Percentiles rank a stretch among this genome's conserved stretches.
Conservation (phyloP, 2,797 vertebrate species). For the Pseudocheirus occidentalis region DNA sequence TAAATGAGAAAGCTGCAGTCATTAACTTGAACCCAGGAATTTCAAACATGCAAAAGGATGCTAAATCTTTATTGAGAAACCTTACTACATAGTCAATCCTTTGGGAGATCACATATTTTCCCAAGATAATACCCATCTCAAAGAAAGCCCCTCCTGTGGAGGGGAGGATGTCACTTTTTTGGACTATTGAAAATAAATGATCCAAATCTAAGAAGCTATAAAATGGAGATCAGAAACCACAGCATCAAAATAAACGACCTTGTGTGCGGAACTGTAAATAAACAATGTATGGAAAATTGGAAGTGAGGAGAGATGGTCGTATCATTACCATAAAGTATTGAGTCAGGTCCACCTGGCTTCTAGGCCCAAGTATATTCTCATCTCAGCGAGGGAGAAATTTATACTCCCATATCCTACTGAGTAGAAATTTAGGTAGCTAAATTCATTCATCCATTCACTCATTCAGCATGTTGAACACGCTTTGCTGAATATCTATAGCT, state of each 20-base stretch:
- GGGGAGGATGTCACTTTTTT: conserved; percentile 59
- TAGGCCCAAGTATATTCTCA: not conserved
- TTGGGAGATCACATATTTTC: conserved; percentile 57
- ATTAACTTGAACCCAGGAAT: conserved; percentile 29
- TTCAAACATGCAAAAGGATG: conserved; percentile 32
- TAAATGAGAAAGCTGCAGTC: conserved; percentile 30
- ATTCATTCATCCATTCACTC: not conserved
- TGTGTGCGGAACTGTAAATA: conserved; percentile 45
- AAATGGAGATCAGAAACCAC: conserved; percentile 57
- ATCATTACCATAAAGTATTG: conserved; percentile 22
- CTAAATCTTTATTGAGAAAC: conserved; percentile 52
- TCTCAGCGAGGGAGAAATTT: not conserved
- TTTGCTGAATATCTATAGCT: not conserved
- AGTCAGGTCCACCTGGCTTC: not conserved
- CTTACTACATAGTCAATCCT: conserved; percentile 36
- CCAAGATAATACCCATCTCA: conserved; percentile 51
- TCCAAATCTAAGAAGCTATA: conserved; percentile 73
- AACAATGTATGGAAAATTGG: conserved; percentile 32
- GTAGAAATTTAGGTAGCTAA: not conserved
- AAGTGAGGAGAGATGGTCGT: not conserved
- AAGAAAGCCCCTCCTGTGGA: conserved; percentile 71
- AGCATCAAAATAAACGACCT: conserved; percentile 61
- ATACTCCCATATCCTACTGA: not conserved
- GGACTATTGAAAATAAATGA: conserved; percentile 65
- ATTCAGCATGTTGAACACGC: not conserved